These are phyloP conservation scores for Aquatica leii DNA, from an alignment of 2,888 invertebrate genomes.

Conservation along the genomic window DNA sequence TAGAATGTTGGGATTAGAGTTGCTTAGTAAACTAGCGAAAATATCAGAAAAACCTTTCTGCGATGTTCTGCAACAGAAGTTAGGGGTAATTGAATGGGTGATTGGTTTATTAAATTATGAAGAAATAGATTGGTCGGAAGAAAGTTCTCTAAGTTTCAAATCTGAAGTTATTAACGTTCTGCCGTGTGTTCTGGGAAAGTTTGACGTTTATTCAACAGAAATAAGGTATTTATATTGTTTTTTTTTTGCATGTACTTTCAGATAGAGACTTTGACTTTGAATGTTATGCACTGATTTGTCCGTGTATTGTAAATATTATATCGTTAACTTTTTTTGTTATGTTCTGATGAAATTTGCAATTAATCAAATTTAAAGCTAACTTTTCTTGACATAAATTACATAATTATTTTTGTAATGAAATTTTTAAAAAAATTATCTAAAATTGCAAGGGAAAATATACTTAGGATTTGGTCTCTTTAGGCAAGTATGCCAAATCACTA, in stretches of 20 bases:
- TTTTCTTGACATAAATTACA: too few species aligned
- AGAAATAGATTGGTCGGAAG: conserved; percentile 24
- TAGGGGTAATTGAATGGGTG: conserved; percentile 35
- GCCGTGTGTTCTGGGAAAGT: conserved; percentile 34
- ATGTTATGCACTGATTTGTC: too few species aligned
- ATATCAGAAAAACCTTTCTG: conserved; percentile 12
- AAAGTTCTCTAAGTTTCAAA: conserved; percentile 37
- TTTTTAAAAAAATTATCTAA: too few species aligned
- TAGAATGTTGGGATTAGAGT: conserved; percentile 44
- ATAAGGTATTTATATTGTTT: conserved; percentile 45
- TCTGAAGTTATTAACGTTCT: conserved; percentile 43
- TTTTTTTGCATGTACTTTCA: conserved; percentile 7
- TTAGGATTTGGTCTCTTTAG: too few species aligned
- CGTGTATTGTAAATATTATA: too few species aligned
- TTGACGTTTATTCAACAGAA: conserved; percentile 34
- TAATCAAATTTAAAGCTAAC: too few species aligned
- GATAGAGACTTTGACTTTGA: not conserved
- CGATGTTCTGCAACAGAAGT: conserved; percentile 17
- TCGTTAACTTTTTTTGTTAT: too few species aligned
- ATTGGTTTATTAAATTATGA: conserved; percentile 31
- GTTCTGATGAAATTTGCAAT: too few species aligned
- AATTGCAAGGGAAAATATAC: too few species aligned
- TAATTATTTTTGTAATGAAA: too few species aligned
- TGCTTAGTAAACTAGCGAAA: conserved; percentile 38
- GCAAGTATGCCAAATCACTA: too few species aligned